Conservation (phyloP, 2,797 vertebrate genomes). For the Meriones psammophilus region DNA sequence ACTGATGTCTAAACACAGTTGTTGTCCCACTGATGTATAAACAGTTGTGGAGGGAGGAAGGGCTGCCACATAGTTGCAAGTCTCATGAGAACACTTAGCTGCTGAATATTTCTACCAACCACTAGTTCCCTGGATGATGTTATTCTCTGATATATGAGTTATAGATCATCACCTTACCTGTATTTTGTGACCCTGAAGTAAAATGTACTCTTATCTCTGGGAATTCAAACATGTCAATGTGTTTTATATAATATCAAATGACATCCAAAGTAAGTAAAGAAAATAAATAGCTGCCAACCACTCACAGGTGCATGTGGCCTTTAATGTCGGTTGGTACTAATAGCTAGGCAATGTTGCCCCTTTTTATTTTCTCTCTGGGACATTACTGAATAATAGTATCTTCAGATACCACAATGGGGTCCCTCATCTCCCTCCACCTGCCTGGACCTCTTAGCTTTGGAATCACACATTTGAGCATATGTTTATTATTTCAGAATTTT, state of each 20-base stretch:
- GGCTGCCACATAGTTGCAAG: background rate
- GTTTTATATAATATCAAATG: background rate
- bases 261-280: background rate
- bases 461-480: background rate
- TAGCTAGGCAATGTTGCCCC: background rate
- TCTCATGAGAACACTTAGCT: background rate
- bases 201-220: background rate
- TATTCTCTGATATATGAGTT: background rate
- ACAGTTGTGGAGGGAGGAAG: background rate
- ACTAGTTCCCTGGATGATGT: background rate
- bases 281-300: background rate
- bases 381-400: background rate
- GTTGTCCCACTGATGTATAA: background rate
- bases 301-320: background rate
- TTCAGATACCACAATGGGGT: background rate
- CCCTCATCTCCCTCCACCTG: background rate
- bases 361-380: slow-evolving; percentile 1
- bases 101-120: background rate
- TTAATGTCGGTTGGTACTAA: background rate
- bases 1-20: background rate
- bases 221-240: background rate
- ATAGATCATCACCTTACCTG: background rate
- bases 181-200: background rate
- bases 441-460: background rate
- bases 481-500: slow-evolving; percentile 11